Conservation (phyloP, 2,113 vertebrate genomes). For the Jaculus jaculus region DNA sequence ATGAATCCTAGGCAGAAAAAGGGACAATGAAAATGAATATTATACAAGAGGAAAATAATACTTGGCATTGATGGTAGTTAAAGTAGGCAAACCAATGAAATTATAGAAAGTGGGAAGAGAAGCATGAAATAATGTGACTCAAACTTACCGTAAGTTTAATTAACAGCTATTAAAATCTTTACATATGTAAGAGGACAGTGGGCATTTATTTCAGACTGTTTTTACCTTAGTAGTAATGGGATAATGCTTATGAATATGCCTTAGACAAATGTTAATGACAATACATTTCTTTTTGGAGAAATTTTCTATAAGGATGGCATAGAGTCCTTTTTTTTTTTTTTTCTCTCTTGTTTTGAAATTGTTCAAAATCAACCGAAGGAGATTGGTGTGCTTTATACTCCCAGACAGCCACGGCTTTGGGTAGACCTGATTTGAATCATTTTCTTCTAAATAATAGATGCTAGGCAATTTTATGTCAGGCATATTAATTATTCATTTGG, state of each 20-base stretch:
- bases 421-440: slow-evolving; percentile 50
- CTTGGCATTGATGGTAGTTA: neutral
- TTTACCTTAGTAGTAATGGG: neutral
- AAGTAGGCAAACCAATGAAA: neutral
- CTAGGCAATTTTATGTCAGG: slow-evolving; percentile 67
- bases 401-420: neutral
- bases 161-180: neutral
- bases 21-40: neutral
- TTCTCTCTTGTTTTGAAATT: neutral
- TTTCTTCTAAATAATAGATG: slow-evolving; percentile 78
- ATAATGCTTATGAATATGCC: neutral
- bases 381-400: neutral
- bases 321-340: neutral
- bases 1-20: neutral
- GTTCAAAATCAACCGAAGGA: neutral
- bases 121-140: neutral
- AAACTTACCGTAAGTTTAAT: neutral
- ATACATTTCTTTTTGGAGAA: neutral
- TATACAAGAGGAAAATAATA: neutral
- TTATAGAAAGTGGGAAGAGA: neutral
- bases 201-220: neutral
- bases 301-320: neutral
- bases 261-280: neutral
- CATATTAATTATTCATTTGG: slow-evolving; percentile 85
- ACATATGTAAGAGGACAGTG: neutral